Evolutionary conservation across 2,797 vertebrate genomes (phyloP), one percentile per base, ranked within the genome.

Genomic region (Mareca penelope): DNA sequence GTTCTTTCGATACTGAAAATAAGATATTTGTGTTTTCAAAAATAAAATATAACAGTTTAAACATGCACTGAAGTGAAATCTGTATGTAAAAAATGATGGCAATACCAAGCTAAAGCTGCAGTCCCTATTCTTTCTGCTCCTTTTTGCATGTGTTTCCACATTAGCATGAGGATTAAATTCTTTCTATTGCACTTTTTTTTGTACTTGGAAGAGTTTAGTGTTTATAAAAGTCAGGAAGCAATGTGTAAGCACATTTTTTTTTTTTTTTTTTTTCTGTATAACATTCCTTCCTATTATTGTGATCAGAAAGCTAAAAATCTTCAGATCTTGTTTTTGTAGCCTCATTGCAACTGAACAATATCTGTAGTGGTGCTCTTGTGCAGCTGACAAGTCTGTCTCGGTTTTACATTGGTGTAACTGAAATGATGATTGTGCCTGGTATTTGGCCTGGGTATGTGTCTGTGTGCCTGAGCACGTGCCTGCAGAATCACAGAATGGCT

Each of bases 291-390:
- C 26, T 10, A 71, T 37, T 26, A 61, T 52, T 48, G 40, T 64
- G 29, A 80, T 70, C 55, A 71, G 79, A 83, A 93, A 90, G 50
- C 55, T n/a, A 56, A 85, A 87, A 79, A 61, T 52, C 59, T 89
- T 68, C 3, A 1, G 53, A 11, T 67, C 42, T 67, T 70, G 18
- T 80, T 80, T 71, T 75, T 42, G 39, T 46, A 71, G 59, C 50
- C 35, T 90, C 2, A 0, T 57, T 91, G 24, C 48, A 80, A 42
- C 0, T 37, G 56, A 82, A 19, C 24, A 52, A 12, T 42, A 19
- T 44, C 57, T 57, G 17, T 9, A 53, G 21, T 42, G 23, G 28
- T 57, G 46, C n/a, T 35, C 11, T 31, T 18, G 22, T 73, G 56
- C 48, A 23, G 56, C 67, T 72, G 65, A 59, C 42, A 44, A 52